Conservation (phyloP, 2,113 vertebrate species). For the Scophthalmus maximus region DNA sequence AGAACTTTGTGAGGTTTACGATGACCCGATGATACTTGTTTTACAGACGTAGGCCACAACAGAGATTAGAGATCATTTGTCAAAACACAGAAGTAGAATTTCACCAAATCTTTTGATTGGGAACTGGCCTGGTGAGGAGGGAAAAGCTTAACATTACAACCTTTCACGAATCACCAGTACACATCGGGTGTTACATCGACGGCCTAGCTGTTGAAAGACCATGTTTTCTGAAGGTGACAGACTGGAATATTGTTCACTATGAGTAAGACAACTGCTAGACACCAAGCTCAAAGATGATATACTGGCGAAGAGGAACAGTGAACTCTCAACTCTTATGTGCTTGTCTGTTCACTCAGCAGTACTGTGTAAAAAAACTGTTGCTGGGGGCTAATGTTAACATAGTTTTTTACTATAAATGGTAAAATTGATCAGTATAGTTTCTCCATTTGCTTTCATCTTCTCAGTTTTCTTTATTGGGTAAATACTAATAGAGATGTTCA, state of each 20-base stretch:
- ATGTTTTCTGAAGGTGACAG: too few relatives aligned
- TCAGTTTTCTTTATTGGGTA: not conserved
- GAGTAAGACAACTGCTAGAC: too few relatives aligned
- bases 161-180: not conserved
- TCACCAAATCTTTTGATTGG: not conserved
- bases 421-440: not conserved
- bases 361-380: too few relatives aligned
- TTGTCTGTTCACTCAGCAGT: too few relatives aligned
- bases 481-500: not conserved
- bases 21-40: slow-evolving; percentile 40
- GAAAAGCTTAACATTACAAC: not conserved
- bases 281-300: too few relatives aligned
- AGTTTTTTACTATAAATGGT: not conserved
- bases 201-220: not conserved
- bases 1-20: slow-evolving; percentile 54
- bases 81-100: not conserved
- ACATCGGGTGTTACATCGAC: not conserved
- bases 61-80: not conserved
- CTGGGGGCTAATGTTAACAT: too few relatives aligned
- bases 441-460: not conserved
- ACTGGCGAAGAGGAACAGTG: too few relatives aligned
- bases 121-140: too few relatives aligned
- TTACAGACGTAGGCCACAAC: slow-evolving; percentile 25
- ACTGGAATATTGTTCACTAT: too few relatives aligned
- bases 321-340: too few relatives aligned